phyloP scores from a whole-genome alignment of 2,797 vertebrate species.

The Oreochromis grahami region DNA sequence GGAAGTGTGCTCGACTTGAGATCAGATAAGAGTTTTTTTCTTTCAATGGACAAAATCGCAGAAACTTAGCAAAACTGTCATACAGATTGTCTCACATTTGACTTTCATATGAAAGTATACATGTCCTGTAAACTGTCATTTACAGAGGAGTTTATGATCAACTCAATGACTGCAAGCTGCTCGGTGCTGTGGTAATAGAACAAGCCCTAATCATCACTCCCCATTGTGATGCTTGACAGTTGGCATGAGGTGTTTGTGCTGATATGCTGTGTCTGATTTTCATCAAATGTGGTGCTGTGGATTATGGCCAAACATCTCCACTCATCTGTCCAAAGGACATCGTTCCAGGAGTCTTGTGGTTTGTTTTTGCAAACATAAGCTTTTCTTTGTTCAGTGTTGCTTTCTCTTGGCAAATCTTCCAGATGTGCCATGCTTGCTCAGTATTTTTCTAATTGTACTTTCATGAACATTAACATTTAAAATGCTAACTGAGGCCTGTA shows the following conservation, averaged over 20 bases:
- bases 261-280: background rate
- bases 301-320: background rate
- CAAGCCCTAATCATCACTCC: background rate
- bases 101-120: background rate
- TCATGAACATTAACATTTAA: background rate
- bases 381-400: background rate
- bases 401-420: background rate
- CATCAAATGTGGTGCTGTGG: background rate
- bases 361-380: conserved; percentile 4
- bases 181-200: background rate
- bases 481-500: background rate
- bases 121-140: background rate
- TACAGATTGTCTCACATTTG: background rate
- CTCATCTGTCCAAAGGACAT: background rate
- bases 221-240: background rate
- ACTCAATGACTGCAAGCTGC: background rate
- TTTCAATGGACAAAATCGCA: background rate
- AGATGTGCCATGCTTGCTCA: background rate
- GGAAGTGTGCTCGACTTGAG: background rate
- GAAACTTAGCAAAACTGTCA: fast-evolving
- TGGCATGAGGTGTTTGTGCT: background rate
- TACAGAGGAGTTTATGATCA: background rate
- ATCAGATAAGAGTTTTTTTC: background rate
- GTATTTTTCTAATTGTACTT: background rate
- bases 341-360: background rate